Base-by-base conservation (phyloP, 2,113 vertebrate species). In the Tympanuchus pallidicinctus region DNA sequence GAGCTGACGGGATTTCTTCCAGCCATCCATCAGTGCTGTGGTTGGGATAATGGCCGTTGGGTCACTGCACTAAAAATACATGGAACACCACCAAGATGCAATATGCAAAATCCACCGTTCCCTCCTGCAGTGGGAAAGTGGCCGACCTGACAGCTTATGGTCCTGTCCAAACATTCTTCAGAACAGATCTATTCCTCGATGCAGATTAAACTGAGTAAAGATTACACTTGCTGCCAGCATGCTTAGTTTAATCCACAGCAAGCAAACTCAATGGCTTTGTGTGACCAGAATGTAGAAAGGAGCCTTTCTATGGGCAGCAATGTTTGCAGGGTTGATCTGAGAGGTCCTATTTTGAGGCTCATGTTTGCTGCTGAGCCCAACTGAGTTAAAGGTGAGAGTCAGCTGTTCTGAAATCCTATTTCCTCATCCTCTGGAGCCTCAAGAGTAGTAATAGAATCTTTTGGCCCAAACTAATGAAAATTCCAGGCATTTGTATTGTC, bases 151-250 rank as follows among this genome's bases (percentile, higher is more conserved):
- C 73, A 63, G n/a, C 56, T 54, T 5, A 15, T 11, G 19, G 61
- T 60, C 42, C 17, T 8, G 22, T 18, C 48, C 36, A 50, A 27
- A 11, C n/a, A 4, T 13, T 64, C 54, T 63, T 52, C 52, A 12
- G 11, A 47, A 18, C 30, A 25, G 20, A 8, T 54, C 72, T 56
- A 1, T 38, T 81, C 47, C 50, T 43, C 9, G 19, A 8, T 64
- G 14, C 32, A 32, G 47, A 32, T 40, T 28, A 20, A 77, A 6
- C 8, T 36, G 36, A 3, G n/a, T n/a, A 11, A 69, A 60, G 66
- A n/a, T 52, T 28, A 8, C 60, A 34, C 76, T 6, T 0, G 0
- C 63, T 50, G 61, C 48, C 67, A 21, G 1, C 0, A 5, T 27
- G 21, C 42, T 78, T 32, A 5, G 28, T 74, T 48, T 43, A 43